phyloP scores from a whole-genome alignment of 1,140 invertebrate species.

The Drosophila auraria region DNA sequence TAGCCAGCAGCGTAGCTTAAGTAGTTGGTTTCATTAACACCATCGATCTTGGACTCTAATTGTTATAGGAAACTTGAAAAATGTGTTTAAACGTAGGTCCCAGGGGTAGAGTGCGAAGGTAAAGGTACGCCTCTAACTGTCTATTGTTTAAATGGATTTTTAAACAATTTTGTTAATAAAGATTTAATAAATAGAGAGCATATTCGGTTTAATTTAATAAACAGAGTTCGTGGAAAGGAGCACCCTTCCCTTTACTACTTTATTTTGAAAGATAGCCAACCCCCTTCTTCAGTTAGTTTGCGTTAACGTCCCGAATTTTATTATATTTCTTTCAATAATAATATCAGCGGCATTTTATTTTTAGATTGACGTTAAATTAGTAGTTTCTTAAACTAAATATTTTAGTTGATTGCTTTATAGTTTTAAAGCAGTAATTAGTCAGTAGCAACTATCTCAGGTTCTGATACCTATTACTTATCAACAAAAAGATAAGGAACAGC shows the following conservation, averaged over 20 bases:
- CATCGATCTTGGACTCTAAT: background rate
- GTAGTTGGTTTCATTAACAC: slow-evolving; percentile 36
- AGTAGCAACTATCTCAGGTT: background rate
- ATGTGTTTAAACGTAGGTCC: too few relatives aligned
- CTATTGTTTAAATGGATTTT: too few relatives aligned
- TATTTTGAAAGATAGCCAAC: background rate
- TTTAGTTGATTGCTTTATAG: background rate
- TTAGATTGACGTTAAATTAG: too few relatives aligned
- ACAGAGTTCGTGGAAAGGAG: background rate
- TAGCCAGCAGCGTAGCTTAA: background rate
- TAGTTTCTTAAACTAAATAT: background rate
- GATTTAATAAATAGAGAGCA: too few relatives aligned
- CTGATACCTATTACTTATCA: background rate
- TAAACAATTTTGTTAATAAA: too few relatives aligned
- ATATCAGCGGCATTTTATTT: background rate
- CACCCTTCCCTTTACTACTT: background rate
- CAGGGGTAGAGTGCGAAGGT: background rate
- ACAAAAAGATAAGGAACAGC: background rate
- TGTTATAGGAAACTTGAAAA: background rate
- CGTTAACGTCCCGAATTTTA: background rate
- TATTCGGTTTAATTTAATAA: background rate
- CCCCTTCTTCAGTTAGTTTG: background rate
- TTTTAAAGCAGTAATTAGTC: background rate
- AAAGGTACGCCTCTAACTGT: background rate
- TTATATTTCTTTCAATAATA: background rate